These are phyloP conservation scores for Exocentrus adspersus DNA, from an alignment of 2,888 invertebrate species.

Conservation along the genomic window DNA sequence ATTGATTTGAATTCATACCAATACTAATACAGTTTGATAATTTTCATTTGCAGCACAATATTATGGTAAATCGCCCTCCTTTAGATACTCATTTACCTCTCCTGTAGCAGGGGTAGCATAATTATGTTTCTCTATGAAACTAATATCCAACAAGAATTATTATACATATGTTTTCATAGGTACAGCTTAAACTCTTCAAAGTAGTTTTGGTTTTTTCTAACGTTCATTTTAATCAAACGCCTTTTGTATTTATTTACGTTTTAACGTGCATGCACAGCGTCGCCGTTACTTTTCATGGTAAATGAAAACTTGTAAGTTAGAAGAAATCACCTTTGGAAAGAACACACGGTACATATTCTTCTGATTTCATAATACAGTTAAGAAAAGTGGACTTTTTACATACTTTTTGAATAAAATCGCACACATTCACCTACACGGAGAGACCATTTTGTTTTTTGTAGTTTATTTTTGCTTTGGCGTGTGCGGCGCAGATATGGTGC, in stretches of 20 bases:
- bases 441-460: conserved; percentile 64
- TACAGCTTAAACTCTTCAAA: neutral
- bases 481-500: too few species aligned
- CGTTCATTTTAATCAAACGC: neutral
- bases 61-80: too few species aligned
- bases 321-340: conserved; percentile 15
- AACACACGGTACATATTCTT: conserved; percentile 26
- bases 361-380: conserved; percentile 10
- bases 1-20: too few species aligned
- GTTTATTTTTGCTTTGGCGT: conserved; percentile 30
- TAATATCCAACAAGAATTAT: neutral
- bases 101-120: neutral
- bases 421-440: conserved; percentile 57
- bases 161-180: conserved; percentile 1
- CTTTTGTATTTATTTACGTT: conserved; percentile 43
- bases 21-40: too few species aligned
- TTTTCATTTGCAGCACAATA: too few species aligned
- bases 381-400: conserved; percentile 25
- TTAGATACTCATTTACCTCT: too few species aligned
- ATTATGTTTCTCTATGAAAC: neutral
- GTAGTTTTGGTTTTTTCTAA: neutral
- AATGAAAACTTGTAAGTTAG: conserved; percentile 6
- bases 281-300: conserved; percentile 27
- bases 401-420: conserved; percentile 54
- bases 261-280: conserved; percentile 40